Conservation (phyloP, 2,888 invertebrate genomes). For the Orchesellides sinensis region DNA sequence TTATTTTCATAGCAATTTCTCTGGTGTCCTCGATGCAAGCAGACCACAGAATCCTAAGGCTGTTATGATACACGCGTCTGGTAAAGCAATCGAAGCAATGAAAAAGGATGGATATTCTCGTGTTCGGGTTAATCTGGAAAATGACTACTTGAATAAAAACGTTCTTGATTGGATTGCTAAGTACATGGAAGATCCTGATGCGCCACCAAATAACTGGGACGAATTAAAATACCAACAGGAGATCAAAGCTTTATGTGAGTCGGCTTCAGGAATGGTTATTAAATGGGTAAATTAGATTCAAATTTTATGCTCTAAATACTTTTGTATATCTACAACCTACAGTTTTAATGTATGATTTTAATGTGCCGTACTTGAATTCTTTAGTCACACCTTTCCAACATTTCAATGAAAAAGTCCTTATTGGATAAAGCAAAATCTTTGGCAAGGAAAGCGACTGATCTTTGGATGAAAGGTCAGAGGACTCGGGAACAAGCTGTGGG, state of each 20-base stretch:
- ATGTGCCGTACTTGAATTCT: conserved; percentile 15
- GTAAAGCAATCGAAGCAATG: conserved; percentile 28
- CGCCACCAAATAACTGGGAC: conserved; percentile 57
- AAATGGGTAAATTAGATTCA: conserved; percentile 52
- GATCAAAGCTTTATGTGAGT: conserved; percentile 43
- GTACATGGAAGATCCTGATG: conserved; percentile 19
- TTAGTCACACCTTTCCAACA: conserved; percentile 30
- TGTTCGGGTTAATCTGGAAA: conserved; percentile 46
- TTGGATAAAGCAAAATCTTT: conserved; percentile 33
- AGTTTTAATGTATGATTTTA: not conserved
- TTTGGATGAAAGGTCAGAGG: conserved; percentile 12
- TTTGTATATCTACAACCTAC: too few relatives aligned
- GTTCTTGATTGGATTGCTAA: conserved; percentile 56
- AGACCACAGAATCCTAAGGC: conserved; percentile 49
- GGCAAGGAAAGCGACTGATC: conserved; percentile 29
- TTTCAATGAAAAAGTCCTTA: conserved; percentile 9
- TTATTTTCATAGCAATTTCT: conserved; percentile 54
- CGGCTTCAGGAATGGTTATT: conserved; percentile 55
- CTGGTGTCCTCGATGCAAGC: conserved; percentile 22
- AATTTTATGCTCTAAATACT: not conserved
- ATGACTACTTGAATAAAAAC: conserved; percentile 53
- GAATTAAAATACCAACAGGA: conserved; percentile 62
- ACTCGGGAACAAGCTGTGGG: conserved; percentile 18
- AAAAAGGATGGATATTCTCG: conserved; percentile 51
- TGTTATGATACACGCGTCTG: conserved; percentile 44